Evolutionary conservation across 2,888 invertebrate genomes (phyloP), one percentile per base, ranked within the genome.

Genomic region (Ceraclea dissimilis): DNA sequence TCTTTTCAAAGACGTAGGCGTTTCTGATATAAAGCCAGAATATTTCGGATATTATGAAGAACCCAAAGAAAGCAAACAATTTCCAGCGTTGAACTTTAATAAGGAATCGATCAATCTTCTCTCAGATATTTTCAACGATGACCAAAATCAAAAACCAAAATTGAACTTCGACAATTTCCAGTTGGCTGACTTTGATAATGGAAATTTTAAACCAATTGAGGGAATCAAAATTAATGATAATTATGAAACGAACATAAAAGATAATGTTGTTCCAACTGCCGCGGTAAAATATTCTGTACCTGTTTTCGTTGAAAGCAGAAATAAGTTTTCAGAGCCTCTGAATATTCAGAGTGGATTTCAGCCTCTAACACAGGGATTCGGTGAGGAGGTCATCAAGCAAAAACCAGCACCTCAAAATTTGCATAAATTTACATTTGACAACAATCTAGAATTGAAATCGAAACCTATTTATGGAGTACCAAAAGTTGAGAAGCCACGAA

Each of bases 321-420:
- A 51, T 10, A 59, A 60, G 49, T 62, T 60, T 46, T 59, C 59
- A 8, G 49, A 60, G 22, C 62, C 62, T 1, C 34, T 11, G 26
- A 46, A 50, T 2, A 61, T 62, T 43, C 61, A 63, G 53, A 56
- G 61, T 18, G 63, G 63, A 18, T 62, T 63, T 39, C 58, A 62
- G 34, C 61, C 63, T 1, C 18, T 60, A 2, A 31, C 52, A 13
- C 59, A 63, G 66, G 71, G 71, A 44, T 53, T 57, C 19, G 51
- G 54, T 2, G 54, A 60, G 6, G 46, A 26, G 6, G 56, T 59
- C n/a, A 57, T 55, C 19, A 57, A 60, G 49, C 56, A 43, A 46
- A 56, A 56, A 2, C 51, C 60, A 72, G 73, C 61, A 74, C 71
- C 65, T 74, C 48, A 43, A 74, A 72, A 59, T 65, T 67, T 55